Evolutionary conservation across 2,113 vertebrate genomes (phyloP), one percentile per base, ranked within the genome.

Genomic region (Dermatemys mawii): DNA sequence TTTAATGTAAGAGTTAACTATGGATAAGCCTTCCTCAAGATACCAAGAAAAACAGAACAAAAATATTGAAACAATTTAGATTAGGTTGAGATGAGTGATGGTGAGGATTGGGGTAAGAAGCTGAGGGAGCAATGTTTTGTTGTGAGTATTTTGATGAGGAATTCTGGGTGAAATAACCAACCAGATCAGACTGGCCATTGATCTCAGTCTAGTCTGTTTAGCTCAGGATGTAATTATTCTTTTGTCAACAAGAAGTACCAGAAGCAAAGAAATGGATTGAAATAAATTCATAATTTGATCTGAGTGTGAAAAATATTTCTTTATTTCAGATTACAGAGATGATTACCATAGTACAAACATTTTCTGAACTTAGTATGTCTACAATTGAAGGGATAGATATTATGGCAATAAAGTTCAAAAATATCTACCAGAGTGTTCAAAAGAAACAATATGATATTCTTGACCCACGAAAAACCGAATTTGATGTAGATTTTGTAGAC

Each of bases 351-450:
- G 97, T 98, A 83, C 97, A 99, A 90, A 98, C 92, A 14, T 99
- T 98, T 90, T 93, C 94, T 81, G 89, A 96, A 11, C 97, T 99
- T 88, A 97, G 67, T 85, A 97, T 94, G 86, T 99, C 98, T 76
- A 98, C 98, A 35, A 98, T 99, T 0, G 98, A 99, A 96, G 98
- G 98, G 41, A 98, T 99, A 95, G 98, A 99, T 90, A 91, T 86
- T 83, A 86, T 99, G 90, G 98, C 98, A 94, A 97, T 97, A 93
- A 98, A 98, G 92, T 99, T 99, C 96, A 98, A 96, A 95, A 98
- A 96, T 84, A 96, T 98, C 48, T 98, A 97, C 93, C 97, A 98
- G 81, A 98, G 92, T 38, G 90, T 99, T 94, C 98, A 98, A 96
- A 98, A 98, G 92, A 98, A 97, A 81, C 97, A 97, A 10, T 98